These are phyloP conservation scores for Acipenser oxyrinchus DNA, from an alignment of 2,797 vertebrate species.

Conservation along the genomic window DNA sequence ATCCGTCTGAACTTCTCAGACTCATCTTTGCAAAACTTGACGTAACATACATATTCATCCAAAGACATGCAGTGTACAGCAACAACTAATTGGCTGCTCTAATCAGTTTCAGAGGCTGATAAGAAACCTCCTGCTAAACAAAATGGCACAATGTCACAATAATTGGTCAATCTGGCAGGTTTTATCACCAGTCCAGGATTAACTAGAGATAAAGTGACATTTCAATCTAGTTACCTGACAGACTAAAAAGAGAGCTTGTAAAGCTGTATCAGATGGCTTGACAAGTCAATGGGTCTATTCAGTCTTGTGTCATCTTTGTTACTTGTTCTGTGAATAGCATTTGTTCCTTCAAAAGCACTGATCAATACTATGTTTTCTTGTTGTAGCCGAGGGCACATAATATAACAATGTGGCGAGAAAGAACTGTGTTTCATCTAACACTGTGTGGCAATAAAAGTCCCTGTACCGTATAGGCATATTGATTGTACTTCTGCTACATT, in stretches of 20 bases:
- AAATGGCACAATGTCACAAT: slow-evolving; percentile 21
- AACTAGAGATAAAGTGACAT: slow-evolving; percentile 37
- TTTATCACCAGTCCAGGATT: slow-evolving; percentile 22
- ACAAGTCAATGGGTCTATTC: slow-evolving; percentile 30
- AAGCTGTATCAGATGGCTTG: slow-evolving; percentile 12
- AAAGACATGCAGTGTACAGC: no score
- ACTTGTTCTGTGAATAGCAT: slow-evolving; percentile 30
- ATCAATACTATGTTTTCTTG: slow-evolving; percentile 30
- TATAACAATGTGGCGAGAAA: neutral
- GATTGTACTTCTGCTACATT: neutral
- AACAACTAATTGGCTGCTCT: no score
- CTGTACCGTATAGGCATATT: neutral
- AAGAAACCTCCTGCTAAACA: neutral
- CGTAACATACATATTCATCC: no score
- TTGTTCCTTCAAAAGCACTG: slow-evolving; percentile 28
- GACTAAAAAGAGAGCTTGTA: slow-evolving; percentile 33
- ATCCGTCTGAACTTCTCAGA: slow-evolving; percentile 48
- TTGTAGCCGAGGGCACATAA: neutral
- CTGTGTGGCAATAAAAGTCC: neutral
- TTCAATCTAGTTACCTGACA: slow-evolving; percentile 41
- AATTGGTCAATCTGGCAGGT: slow-evolving; percentile 30
- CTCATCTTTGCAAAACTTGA: neutral
- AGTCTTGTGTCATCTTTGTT: slow-evolving; percentile 27
- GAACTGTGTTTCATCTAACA: neutral
- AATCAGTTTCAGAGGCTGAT: neutral